These are phyloP conservation scores for Gasterosteus aculeatus DNA, from an alignment of 2,113 vertebrate species.

Conservation along the genomic window DNA sequence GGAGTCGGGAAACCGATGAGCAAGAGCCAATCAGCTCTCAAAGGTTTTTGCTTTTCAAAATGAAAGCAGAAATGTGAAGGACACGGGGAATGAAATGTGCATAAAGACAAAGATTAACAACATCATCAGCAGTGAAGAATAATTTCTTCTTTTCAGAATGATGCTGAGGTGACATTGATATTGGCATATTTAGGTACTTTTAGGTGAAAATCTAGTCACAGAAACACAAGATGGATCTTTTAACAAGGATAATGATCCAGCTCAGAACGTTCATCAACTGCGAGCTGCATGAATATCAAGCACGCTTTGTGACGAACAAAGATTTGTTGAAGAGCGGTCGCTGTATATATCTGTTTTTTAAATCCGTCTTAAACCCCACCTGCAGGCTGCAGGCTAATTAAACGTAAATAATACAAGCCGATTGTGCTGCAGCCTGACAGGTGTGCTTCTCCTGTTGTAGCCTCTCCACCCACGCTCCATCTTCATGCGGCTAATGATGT, in stretches of 20 bases:
- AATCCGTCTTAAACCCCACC: conserved; percentile 1
- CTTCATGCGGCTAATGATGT: conserved; percentile 69
- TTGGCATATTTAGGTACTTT: not conserved
- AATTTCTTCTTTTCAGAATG: not conserved
- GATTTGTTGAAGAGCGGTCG: not conserved
- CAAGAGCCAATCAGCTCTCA: not conserved
- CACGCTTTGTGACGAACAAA: not conserved
- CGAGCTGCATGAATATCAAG: not conserved
- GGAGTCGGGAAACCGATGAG: not conserved
- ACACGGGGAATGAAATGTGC: not conserved
- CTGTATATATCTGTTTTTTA: not conserved
- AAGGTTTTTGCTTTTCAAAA: not conserved
- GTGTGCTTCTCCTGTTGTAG: conserved; percentile 31
- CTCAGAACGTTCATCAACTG: conserved; percentile 9
- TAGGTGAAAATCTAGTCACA: not conserved
- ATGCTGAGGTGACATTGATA: not conserved
- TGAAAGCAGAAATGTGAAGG: not conserved
- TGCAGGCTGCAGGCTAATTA: not conserved
- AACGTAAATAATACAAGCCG: conserved; percentile 7
- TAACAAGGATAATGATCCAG: conserved; percentile 36
- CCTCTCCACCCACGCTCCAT: conserved; percentile 23
- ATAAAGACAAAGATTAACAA: not conserved
- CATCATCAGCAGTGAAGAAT: not conserved
- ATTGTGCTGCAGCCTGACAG: conserved; percentile 39
- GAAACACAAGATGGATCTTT: conserved; percentile 16